Evolutionary conservation across 2,888 invertebrate genomes (phyloP).

Genomic region (Agrotis segetum): DNA sequence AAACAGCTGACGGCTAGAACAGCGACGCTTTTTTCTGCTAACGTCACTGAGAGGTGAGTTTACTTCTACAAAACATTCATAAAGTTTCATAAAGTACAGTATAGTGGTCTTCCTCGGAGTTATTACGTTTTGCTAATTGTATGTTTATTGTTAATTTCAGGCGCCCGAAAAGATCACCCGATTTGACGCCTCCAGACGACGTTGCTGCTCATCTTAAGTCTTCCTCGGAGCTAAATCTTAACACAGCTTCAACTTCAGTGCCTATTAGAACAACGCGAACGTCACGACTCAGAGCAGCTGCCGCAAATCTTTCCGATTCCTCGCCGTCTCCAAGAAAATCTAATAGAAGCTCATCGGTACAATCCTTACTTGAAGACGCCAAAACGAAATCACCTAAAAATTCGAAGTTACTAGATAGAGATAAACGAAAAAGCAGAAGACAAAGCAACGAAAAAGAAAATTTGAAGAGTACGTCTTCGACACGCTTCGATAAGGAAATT

Average conservation of each 20-base stretch:
- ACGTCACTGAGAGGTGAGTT: slow-evolving; percentile 90
- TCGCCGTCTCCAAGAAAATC: slow-evolving; percentile 79
- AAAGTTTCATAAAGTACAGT: not conserved
- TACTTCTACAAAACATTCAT: not conserved
- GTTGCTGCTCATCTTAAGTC: slow-evolving; percentile 82
- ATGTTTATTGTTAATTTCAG: slow-evolving; percentile 76
- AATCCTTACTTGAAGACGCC: slow-evolving; percentile 82
- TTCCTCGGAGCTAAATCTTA: slow-evolving; percentile 87
- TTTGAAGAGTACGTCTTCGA: slow-evolving; percentile 76
- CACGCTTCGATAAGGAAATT: slow-evolving; percentile 83
- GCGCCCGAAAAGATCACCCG: slow-evolving; percentile 78
- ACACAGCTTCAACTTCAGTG: slow-evolving; percentile 85
- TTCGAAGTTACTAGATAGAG: slow-evolving; percentile 85
- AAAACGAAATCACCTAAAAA: slow-evolving; percentile 81
- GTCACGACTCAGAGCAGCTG: slow-evolving; percentile 93
- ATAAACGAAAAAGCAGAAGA: slow-evolving; percentile 81
- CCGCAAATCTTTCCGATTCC: slow-evolving; percentile 83
- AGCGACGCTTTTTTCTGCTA: slow-evolving; percentile 92
- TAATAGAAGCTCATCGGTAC: slow-evolving; percentile 85
- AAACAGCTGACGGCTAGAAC: slow-evolving; percentile 92
- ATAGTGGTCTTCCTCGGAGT: not conserved
- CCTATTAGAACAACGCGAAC: slow-evolving; percentile 93
- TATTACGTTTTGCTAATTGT: slow-evolving; percentile 22
- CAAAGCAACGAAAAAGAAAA: slow-evolving; percentile 85
- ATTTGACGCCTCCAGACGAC: slow-evolving; percentile 80